Percentiles rank a stretch among this genome's conserved stretches.
phyloP scores from a whole-genome alignment of 2,888 invertebrate genomes.

The Apoderus coryli region DNA sequence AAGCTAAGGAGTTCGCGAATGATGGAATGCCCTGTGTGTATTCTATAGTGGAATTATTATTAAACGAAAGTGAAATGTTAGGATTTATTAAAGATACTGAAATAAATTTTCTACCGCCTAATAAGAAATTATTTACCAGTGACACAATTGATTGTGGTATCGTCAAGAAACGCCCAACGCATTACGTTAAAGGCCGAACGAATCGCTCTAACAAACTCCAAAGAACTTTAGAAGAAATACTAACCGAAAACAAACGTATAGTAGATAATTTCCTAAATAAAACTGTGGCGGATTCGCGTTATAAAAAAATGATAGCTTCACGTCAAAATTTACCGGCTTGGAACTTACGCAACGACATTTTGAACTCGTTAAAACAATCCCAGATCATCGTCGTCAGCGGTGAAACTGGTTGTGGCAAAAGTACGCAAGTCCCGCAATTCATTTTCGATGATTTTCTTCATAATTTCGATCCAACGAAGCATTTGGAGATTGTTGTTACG shows the following conservation, averaged over 20 bases:
- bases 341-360: slow-evolving; percentile 51
- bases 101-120: slow-evolving; percentile 45
- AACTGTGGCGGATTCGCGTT: slow-evolving; percentile 40
- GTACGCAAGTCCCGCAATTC: slow-evolving; percentile 63
- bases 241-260: slow-evolving; percentile 47
- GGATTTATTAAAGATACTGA: slow-evolving; percentile 44
- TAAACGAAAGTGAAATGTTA: slow-evolving; percentile 51
- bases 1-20: slow-evolving; percentile 46
- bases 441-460: slow-evolving; percentile 75
- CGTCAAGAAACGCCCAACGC: slow-evolving; percentile 36
- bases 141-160: slow-evolving; percentile 21
- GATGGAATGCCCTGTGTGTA: slow-evolving; percentile 61
- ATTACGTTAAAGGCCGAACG: slow-evolving; percentile 48
- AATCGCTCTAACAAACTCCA: slow-evolving; percentile 38
- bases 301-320: slow-evolving; percentile 47
- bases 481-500: slow-evolving; percentile 79
- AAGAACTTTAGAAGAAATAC: slow-evolving; percentile 38
- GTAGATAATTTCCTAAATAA: slow-evolving; percentile 46
- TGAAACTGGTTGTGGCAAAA: slow-evolving; percentile 75
- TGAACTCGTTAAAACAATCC: slow-evolving; percentile 46
- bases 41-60: slow-evolving; percentile 53
- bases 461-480: slow-evolving; percentile 39
- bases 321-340: slow-evolving; percentile 60
- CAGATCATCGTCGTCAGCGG: slow-evolving; percentile 59
- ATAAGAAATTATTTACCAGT: slow-evolving; percentile 32